Conservation (phyloP, 2,113 vertebrate species). For the Myocastor coypus region DNA sequence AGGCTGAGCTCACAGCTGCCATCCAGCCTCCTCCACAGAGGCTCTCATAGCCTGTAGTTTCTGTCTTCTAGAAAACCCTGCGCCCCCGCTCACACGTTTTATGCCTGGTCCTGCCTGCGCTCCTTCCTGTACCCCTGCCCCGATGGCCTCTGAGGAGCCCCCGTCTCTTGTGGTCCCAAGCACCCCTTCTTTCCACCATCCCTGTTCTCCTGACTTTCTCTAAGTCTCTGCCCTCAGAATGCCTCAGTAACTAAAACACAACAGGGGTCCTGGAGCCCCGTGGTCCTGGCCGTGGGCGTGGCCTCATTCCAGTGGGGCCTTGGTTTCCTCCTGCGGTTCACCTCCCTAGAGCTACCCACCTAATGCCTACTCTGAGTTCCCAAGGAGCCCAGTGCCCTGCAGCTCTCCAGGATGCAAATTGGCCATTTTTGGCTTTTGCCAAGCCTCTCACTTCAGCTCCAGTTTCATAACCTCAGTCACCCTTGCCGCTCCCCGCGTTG, state of each 20-base stretch:
- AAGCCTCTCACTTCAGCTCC: conserved; percentile 79
- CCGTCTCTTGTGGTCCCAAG: accelerated
- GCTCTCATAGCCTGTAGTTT: background rate
- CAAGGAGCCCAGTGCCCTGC: conserved; percentile 65
- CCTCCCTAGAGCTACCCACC: background rate
- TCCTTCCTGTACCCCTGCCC: background rate
- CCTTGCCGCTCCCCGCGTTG: conserved; percentile 78
- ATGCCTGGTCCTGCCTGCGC: background rate
- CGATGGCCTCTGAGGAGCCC: background rate
- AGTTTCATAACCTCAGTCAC: conserved; percentile 84
- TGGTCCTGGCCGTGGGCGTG: background rate
- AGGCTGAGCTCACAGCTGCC: background rate
- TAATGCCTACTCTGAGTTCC: conserved; percentile 47
- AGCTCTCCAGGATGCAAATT: conserved; percentile 74
- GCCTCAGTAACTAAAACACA: background rate
- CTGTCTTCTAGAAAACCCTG: background rate
- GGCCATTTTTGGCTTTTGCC: conserved; percentile 78
- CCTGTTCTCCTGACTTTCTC: background rate
- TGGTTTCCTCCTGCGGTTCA: background rate
- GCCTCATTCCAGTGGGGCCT: background rate
- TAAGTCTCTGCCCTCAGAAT: background rate
- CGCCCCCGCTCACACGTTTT: background rate
- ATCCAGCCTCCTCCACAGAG: background rate
- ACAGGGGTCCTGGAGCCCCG: background rate
- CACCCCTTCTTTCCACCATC: accelerated